A percentile compares a stretch with the other conserved stretches of the same genome.
These are phyloP conservation scores for Sebastes melanostomus DNA, from an alignment of 2,797 vertebrate genomes.

Conservation along the genomic window DNA sequence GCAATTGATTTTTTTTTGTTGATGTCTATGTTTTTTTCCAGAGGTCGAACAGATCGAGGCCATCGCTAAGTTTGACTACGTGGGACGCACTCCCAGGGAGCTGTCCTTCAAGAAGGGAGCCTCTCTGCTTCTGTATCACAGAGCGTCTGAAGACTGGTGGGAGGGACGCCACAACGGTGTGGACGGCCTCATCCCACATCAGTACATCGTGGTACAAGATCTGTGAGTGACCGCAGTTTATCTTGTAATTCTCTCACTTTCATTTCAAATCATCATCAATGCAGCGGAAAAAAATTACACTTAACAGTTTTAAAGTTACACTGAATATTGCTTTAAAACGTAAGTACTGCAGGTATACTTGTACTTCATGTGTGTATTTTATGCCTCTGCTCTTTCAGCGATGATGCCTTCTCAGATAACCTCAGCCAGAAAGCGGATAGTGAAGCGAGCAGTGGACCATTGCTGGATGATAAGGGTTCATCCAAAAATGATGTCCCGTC, in stretches of 20 bases:
- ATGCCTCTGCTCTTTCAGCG: conserved; percentile 77
- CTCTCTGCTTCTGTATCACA: conserved; percentile 91
- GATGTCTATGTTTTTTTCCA: conserved; percentile 57
- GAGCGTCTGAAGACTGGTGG: conserved; percentile 96
- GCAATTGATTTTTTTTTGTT: background rate
- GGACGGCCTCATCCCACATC: conserved; percentile 94
- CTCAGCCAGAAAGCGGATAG: conserved; percentile 98
- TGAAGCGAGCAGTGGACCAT: conserved; percentile 95
- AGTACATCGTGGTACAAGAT: conserved; percentile 97
- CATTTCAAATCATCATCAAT: background rate
- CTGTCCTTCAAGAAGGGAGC: conserved; percentile 96
- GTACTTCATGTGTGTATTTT: background rate
- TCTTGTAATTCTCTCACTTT: background rate
- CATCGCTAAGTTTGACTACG: conserved; percentile 95
- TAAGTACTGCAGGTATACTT: background rate
- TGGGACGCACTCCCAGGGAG: conserved; percentile 89
- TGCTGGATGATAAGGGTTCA: conserved; percentile 94
- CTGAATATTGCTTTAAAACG: background rate
- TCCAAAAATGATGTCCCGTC: conserved; percentile 95
- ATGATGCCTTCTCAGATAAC: conserved; percentile 97
- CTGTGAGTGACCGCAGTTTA: conserved; percentile 83
- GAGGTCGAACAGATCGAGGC: conserved; percentile 96
- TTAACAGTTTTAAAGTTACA: background rate
- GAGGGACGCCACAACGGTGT: conserved; percentile 94
- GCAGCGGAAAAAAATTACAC: background rate